Evolutionary conservation across 2,797 vertebrate species (phyloP).

Genomic region (Aldrovandia affinis): DNA sequence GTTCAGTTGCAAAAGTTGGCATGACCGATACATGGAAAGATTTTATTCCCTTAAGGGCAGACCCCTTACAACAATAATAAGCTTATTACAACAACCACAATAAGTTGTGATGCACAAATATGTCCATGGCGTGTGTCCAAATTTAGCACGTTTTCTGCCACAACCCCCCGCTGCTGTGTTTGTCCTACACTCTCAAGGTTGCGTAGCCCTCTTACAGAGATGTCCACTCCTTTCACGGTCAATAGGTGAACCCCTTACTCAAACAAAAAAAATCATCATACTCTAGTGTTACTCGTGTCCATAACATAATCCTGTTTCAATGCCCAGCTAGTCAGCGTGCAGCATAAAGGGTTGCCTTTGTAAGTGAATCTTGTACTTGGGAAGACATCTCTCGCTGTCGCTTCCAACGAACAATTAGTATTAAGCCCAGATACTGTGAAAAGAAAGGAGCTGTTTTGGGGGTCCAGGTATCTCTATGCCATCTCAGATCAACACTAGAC

Average conservation of each 20-base stretch:
- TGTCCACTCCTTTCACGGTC: background rate
- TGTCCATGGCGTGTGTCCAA: background rate
- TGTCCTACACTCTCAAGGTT: background rate
- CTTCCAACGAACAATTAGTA: conserved; percentile 33
- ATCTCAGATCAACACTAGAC: conserved; percentile 20
- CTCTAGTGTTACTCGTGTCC: background rate
- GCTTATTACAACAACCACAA: too few species aligned
- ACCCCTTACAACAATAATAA: too few species aligned
- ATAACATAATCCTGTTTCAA: conserved; percentile 9
- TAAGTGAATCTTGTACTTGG: background rate
- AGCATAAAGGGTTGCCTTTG: background rate
- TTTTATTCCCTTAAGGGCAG: too few species aligned
- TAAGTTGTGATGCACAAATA: too few species aligned
- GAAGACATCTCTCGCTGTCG: conserved; percentile 2
- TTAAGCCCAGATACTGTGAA: background rate
- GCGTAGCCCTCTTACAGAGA: background rate
- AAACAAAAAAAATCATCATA: background rate
- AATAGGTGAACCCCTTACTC: background rate
- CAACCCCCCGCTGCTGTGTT: background rate
- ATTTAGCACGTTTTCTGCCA: background rate
- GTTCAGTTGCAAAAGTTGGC: too few species aligned
- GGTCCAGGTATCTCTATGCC: background rate
- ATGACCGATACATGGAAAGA: too few species aligned
- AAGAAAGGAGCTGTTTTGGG: conserved; percentile 25
- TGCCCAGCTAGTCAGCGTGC: background rate